phyloP scores from a whole-genome alignment of 2,888 invertebrate species.

The Pachydiplax longipennis region DNA sequence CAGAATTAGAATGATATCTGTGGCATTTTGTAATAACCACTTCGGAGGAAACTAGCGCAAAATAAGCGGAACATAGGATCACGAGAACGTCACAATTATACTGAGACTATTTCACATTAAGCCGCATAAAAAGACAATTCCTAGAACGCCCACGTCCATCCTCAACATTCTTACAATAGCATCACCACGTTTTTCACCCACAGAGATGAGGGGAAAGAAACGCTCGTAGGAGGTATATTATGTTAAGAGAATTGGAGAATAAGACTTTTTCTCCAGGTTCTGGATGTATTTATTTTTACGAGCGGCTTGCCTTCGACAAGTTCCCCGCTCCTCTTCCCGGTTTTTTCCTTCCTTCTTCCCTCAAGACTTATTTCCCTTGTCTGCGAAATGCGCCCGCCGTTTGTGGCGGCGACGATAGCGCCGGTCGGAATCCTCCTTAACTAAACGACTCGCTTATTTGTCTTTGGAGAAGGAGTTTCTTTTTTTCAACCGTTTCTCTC shows the following conservation, averaged over 20 bases:
- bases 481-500: neutral
- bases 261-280: conserved; percentile 13
- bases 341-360: neutral
- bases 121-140: no score
- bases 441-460: conserved; percentile 32
- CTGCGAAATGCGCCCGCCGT: neutral
- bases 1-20: no score
- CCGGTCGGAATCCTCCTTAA: neutral
- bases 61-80: no score
- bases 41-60: no score
- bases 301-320: neutral
- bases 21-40: no score
- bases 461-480: neutral
- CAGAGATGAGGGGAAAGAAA: no score
- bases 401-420: conserved; percentile 23
- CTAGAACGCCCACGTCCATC: no score
- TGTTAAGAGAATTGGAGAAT: conserved; percentile 25
- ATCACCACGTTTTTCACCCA: no score
- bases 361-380: conserved; percentile 33
- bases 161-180: no score
- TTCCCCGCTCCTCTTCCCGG: neutral
- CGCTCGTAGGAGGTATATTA: neutral
- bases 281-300: neutral
- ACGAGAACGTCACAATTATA: no score
- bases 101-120: no score